Conservation (phyloP, 1,140 invertebrate genomes). For the Apis florea region DNA sequence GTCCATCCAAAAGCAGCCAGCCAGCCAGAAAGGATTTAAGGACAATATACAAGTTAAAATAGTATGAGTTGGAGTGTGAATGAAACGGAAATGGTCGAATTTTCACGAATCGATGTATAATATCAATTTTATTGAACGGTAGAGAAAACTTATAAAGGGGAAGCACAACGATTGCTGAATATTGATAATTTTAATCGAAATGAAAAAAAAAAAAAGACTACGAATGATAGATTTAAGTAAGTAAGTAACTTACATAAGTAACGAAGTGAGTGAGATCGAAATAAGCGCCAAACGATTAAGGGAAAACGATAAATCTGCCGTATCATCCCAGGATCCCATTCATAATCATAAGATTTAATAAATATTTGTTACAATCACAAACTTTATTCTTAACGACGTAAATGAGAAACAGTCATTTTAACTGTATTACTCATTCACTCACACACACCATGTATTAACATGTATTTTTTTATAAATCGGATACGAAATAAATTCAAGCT, state of each 20-base stretch:
- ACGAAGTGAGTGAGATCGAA: not conserved
- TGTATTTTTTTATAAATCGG: slow-evolving; percentile 78
- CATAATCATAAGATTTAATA: slow-evolving; percentile 48
- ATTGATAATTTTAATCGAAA: slow-evolving; percentile 27
- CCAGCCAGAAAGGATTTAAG: slow-evolving; percentile 52
- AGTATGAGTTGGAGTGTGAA: slow-evolving; percentile 39
- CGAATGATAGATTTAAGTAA: not conserved
- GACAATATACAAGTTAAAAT: slow-evolving; percentile 58
- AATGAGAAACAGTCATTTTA: slow-evolving; percentile 42
- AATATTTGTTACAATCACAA: slow-evolving; percentile 53
- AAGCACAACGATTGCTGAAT: slow-evolving; percentile 51
- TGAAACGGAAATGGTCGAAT: slow-evolving; percentile 12
- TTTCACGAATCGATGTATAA: slow-evolving; percentile 53
- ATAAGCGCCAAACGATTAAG: slow-evolving; percentile 21
- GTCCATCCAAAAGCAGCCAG: slow-evolving; percentile 67
- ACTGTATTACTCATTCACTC: slow-evolving; percentile 61
- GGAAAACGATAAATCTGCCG: slow-evolving; percentile 18
- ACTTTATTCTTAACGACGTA: slow-evolving; percentile 52
- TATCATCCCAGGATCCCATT: slow-evolving; percentile 27
- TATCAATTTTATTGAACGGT: slow-evolving; percentile 58
- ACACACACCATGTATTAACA: slow-evolving; percentile 72
- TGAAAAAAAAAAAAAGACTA: not conserved
- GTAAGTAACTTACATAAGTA: not conserved
- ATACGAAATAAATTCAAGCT: slow-evolving; percentile 74
- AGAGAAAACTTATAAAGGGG: slow-evolving; percentile 35